Evolutionary conservation across 2,888 invertebrate species (phyloP).

Genomic region (Lutraria lutraria): DNA sequence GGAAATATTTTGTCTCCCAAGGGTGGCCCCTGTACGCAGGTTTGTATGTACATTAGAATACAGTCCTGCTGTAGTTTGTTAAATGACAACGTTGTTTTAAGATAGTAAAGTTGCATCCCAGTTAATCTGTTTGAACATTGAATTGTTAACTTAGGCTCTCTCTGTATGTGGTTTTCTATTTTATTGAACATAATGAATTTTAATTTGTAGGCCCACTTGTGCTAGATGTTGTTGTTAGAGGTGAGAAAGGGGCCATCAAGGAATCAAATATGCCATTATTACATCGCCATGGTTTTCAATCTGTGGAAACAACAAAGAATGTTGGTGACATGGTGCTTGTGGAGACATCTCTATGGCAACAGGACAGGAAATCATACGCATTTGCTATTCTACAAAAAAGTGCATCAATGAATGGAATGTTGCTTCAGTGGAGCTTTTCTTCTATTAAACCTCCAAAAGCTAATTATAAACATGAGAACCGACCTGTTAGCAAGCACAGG

Average conservation of each 20-base stretch:
- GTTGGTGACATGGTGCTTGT: conserved; percentile 73
- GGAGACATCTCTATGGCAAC: conserved; percentile 78
- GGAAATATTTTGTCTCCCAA: too few relatives aligned
- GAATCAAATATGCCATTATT: conserved; percentile 78
- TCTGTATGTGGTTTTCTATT: too few relatives aligned
- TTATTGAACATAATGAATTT: too few relatives aligned
- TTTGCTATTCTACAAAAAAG: conserved; percentile 80
- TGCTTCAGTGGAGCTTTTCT: conserved; percentile 78
- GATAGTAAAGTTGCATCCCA: too few relatives aligned
- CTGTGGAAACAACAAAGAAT: conserved; percentile 50
- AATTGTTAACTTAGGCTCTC: too few relatives aligned
- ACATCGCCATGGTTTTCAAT: conserved; percentile 64
- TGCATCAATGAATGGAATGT: conserved; percentile 76
- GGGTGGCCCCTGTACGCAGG: too few relatives aligned
- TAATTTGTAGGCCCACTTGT: conserved; percentile 64
- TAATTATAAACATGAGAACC: conserved; percentile 51
- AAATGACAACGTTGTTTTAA: too few relatives aligned
- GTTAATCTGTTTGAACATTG: too few relatives aligned
- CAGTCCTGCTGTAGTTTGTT: too few relatives aligned
- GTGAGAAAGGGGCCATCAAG: conserved; percentile 63
- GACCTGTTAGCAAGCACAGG: conserved; percentile 39
- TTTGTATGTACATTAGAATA: too few relatives aligned
- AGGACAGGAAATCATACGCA: conserved; percentile 76
- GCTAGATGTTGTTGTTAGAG: conserved; percentile 75
- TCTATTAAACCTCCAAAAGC: conserved; percentile 31